phyloP scores from a whole-genome alignment of 64 coral and sea anemone species.

The Orbicella faveolata region DNA sequence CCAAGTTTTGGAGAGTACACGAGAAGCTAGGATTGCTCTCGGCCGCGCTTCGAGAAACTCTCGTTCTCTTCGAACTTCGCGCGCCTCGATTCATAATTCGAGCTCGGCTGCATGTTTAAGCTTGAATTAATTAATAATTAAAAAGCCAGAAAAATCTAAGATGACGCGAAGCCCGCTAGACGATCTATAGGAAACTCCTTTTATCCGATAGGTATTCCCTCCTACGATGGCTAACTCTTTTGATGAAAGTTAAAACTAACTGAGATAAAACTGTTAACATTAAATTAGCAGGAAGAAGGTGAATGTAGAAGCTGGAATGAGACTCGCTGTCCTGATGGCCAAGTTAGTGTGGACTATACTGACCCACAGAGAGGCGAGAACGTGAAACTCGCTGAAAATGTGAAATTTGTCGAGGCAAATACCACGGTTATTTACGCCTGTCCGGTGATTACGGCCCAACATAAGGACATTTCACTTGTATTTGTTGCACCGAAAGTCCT shows the following conservation, averaged over 20 bases:
- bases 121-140: too few species aligned
- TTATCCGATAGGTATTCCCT: too few species aligned
- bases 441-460: conserved; percentile 4
- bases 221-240: too few species aligned
- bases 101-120: too few species aligned
- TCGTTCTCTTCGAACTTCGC: too few species aligned
- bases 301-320: conserved; percentile 25
- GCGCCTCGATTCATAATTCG: too few species aligned
- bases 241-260: not conserved
- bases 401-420: conserved; percentile 33
- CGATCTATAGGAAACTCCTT: too few species aligned
- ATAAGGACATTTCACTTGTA: not conserved
- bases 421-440: conserved; percentile 25
- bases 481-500: conserved; percentile 31
- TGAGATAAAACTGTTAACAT: not conserved
- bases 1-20: too few species aligned
- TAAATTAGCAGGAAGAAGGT: not conserved
- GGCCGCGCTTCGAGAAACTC: too few species aligned
- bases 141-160: too few species aligned
- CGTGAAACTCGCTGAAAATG: conserved; percentile 18
- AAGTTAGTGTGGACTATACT: conserved; percentile 22
- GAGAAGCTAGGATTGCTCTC: too few species aligned
- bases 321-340: conserved; percentile 33
- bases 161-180: too few species aligned
- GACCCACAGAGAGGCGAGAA: conserved; percentile 30